Evolutionary conservation across 2,888 invertebrate species (phyloP).

Genomic region (Cosmia trapezina): DNA sequence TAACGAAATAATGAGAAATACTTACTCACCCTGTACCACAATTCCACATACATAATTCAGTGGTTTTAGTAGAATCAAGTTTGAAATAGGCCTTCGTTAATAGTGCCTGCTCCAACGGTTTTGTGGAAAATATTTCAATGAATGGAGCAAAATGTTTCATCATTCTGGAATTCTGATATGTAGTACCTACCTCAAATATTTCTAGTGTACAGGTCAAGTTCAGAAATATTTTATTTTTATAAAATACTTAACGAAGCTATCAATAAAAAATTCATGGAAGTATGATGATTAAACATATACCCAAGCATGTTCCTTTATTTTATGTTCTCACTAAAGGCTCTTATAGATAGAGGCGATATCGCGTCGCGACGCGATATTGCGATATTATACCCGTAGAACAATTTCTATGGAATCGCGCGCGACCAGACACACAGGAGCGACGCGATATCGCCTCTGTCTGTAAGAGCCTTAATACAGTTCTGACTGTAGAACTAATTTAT

Average conservation of each 20-base stretch:
- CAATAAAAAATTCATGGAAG: neutral
- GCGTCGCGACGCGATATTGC: no score
- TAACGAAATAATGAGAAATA: slow-evolving; percentile 22
- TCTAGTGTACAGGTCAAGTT: neutral
- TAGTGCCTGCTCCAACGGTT: neutral
- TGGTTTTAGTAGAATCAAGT: neutral
- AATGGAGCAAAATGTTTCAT: neutral
- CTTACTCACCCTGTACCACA: neutral
- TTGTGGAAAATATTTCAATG: neutral
- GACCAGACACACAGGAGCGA: no score
- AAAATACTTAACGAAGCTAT: neutral
- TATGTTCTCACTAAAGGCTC: neutral
- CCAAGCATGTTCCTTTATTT: neutral
- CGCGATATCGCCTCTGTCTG: no score
- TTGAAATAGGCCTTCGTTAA: slow-evolving; percentile 7
- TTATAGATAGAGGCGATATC: no score
- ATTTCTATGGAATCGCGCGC: no score
- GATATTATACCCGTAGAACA: no score
- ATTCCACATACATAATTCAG: slow-evolving; percentile 7
- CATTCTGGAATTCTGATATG: neutral
- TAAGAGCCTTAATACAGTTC: slow-evolving; percentile 3
- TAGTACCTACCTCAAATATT: neutral
- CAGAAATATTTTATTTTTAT: neutral
- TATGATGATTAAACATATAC: neutral
- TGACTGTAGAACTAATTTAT: neutral